Evolutionary conservation across 2,797 vertebrate genomes (phyloP), one percentile per base, ranked within the genome.

Genomic region (Esox lucius): DNA sequence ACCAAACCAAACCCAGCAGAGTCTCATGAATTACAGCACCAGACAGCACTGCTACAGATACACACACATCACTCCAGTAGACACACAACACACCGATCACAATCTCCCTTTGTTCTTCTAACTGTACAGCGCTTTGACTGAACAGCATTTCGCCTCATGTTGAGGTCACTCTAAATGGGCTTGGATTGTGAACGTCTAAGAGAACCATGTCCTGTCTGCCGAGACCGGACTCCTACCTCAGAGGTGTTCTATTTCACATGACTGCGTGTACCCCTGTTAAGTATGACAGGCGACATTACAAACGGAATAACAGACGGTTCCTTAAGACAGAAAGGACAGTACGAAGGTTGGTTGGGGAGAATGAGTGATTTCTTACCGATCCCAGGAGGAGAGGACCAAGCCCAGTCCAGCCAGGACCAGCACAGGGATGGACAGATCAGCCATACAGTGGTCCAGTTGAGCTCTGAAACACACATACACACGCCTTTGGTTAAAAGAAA

Each of bases 361-460:
- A 5, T 1, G 2, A 5, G 62, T 16, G 26, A 4, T 15, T 31
- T 85, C 90, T 84, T 86, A 95, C 94, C 92, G 91, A 83, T 93
- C 87, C 81, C 69, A 46, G 0, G 82, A 71, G 77, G 89, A 89
- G 71, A 93, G 87, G 39, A 91, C 76, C 49, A 93, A 75, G 70
- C 91, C 91, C 33, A 70, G 12, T 71, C 76, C 87, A 83, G 92
- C 91, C 78, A 95, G 84, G 28, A 84, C 66, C 59, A 93, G 78
- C 56, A 91, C 88, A 64, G 91, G 90, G 73, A 81, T 74, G n/a
- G 94, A 88, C 68, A 94, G 90, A 83, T 95, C 93, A 49, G 78
- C 81, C 65, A 94, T 73, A 83, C 90, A 93, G 89, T 94, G 94
- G 86, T 93, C 84, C 86, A 89, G 66, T 82, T 95, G 94, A 80